Evolutionary conservation across 2,888 invertebrate species (phyloP), one percentile per base, ranked within the genome.

Genomic region (Pherbina coryleti): DNA sequence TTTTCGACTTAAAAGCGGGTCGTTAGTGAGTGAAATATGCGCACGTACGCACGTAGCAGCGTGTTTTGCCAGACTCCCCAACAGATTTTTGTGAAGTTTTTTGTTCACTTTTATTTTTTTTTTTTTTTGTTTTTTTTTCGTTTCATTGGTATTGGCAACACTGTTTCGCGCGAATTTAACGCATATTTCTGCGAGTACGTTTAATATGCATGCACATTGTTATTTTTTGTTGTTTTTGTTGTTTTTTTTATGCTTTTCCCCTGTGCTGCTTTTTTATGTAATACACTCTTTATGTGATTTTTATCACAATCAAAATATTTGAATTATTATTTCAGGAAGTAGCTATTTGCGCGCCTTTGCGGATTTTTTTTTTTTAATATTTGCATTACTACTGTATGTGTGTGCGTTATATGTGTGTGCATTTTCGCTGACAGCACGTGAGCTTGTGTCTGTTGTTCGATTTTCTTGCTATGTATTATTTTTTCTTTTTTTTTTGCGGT

Each of bases 311-410:
- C 85, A 85, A 81, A 82, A 84, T 80, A 85, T 85, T 86, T 87
- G 87, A 87, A 86, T 87, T 87, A 86, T 87, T 87, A 87, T 87
- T 87, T 87, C 86, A 87, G 87, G 87, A 87, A 87, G 87, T 85
- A 85, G 86, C 87, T 87, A 87, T 87, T 87, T 87, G 87, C 86
- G 86, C 85, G 86, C 84, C 84, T 85, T 85, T 85, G 76, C 53
- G 72, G 67, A 67, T 69, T 69, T 79, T 80, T 80, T 81, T 37
- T 62, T 31, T n/a, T 80, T 80, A 81, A 81, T 85, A 86, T 86
- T 85, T 86, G 83, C 85, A 85, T 86, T 84, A 85, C 83, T 85
- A 83, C 84, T 75, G 55, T 37, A 19, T 82, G 77, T 25, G 62
- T 60, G 25, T 44, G 49, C 7, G 60, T 17, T 0, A 5, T 17